These are phyloP conservation scores for Caenorhabditis inopinata DNA, from an alignment of 1,140 invertebrate species.

Conservation along the genomic window DNA sequence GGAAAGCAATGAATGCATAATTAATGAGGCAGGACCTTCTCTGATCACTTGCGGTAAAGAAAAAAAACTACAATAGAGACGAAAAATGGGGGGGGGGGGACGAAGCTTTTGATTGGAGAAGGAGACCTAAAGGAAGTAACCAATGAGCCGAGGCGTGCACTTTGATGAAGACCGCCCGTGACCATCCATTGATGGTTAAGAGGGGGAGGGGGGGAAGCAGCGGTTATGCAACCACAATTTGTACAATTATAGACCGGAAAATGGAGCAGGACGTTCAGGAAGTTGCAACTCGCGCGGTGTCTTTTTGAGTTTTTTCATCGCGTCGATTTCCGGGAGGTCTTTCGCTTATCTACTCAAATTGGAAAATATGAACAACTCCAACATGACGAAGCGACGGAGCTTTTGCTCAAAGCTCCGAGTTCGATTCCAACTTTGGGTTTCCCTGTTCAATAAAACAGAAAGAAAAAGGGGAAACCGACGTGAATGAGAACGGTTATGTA, in stretches of 20 bases:
- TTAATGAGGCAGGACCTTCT: constrained; percentile 7
- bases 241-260: constrained; percentile 12
- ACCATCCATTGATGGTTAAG: not conserved
- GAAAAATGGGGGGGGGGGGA: too few species aligned
- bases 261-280: not conserved
- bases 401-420: too few species aligned
- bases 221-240: too few species aligned
- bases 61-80: not conserved
- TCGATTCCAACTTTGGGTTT: too few species aligned
- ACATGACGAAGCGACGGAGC: too few species aligned
- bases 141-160: constrained; percentile 1
- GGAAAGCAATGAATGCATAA: constrained; percentile 16
- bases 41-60: constrained; percentile 18
- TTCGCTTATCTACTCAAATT: not conserved
- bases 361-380: too few species aligned
- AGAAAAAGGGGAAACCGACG: too few species aligned
- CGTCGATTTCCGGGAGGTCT: not conserved
- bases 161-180: not conserved
- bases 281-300: not conserved
- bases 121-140: not conserved
- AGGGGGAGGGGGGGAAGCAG: not conserved
- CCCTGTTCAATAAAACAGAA: too few species aligned
- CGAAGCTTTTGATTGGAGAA: not conserved
- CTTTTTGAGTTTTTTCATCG: not conserved
- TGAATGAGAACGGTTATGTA: too few species aligned